A percentile compares a stretch with the other conserved stretches of the same genome.
These are phyloP conservation scores for Drosophila pseudoananassae DNA, from an alignment of 1,140 invertebrate species.

Conservation along the genomic window DNA sequence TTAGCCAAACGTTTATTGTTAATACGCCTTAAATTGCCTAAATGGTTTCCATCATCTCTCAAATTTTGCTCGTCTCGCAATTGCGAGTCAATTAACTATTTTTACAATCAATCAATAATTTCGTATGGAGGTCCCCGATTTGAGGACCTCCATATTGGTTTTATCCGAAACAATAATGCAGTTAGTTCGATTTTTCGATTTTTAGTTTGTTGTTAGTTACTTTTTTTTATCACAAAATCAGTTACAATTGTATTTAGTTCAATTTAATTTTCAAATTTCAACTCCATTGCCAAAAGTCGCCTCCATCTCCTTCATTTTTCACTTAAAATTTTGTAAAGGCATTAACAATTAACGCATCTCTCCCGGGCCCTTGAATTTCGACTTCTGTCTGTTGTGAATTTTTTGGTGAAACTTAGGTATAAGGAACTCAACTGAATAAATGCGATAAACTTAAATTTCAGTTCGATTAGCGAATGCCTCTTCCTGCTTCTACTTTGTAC, in stretches of 20 bases:
- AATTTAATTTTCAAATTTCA: conserved; percentile 35
- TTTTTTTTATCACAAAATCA: conserved; percentile 82
- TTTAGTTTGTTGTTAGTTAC: conserved; percentile 51
- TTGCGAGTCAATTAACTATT: conserved; percentile 73
- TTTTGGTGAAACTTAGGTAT: conserved; percentile 24
- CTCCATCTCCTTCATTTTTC: conserved; percentile 13
- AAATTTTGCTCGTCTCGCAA: conserved; percentile 55
- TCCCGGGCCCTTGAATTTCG: conserved; percentile 54
- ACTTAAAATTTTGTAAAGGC: conserved; percentile 78
- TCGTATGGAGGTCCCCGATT: conserved; percentile 51
- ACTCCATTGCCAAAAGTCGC: conserved; percentile 61
- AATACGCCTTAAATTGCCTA: conserved; percentile 84
- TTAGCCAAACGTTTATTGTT: conserved; percentile 83
- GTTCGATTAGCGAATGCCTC: conserved; percentile 45
- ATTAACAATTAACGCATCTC: conserved; percentile 80
- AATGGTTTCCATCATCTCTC: conserved; percentile 57
- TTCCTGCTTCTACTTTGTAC: conserved; percentile 44
- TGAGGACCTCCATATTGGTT: conserved; percentile 61
- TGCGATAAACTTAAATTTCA: conserved; percentile 49
- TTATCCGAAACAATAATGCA: conserved; percentile 78
- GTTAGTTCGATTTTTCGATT: conserved; percentile 38
- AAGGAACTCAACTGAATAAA: conserved; percentile 38
- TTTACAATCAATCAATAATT: conserved; percentile 79
- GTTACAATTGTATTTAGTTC: conserved; percentile 82
- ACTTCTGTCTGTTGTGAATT: conserved; percentile 51